These are phyloP conservation scores for Mormyrops attenuatus DNA, from an alignment of 2,797 vertebrate genomes.

Conservation along the genomic window DNA sequence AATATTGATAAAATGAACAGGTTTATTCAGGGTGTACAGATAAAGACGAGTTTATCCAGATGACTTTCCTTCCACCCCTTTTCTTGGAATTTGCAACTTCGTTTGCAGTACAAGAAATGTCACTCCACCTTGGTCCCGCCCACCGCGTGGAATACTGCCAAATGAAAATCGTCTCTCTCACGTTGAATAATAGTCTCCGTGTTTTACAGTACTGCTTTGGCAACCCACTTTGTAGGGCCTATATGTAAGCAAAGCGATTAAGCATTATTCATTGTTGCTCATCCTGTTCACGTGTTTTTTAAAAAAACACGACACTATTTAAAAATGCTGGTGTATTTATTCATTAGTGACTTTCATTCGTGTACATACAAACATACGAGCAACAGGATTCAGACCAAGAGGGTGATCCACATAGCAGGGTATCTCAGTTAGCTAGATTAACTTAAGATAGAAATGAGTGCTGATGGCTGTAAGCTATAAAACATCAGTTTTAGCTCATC, in stretches of 20 bases:
- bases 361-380: not conserved
- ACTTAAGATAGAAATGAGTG: not conserved
- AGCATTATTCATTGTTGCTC: not conserved
- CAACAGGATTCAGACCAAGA: not conserved
- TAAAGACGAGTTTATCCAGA: not conserved
- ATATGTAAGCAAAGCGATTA: not conserved
- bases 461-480: not conserved
- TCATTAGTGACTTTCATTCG: not conserved
- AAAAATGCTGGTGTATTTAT: not conserved
- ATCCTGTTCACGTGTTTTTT: not conserved
- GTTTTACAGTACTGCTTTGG: not conserved
- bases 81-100: not conserved
- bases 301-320: not conserved
- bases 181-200: not conserved
- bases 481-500: not conserved
- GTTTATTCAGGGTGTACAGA: not conserved
- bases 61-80: too few species aligned
- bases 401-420: not conserved
- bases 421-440: not conserved
- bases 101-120: not conserved
- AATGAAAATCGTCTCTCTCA: not conserved
- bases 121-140: not conserved
- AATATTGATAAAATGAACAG: not conserved
- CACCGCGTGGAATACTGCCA: not conserved
- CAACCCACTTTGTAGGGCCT: not conserved